These are phyloP conservation scores for Nomada ferruginata DNA, from an alignment of 2,888 invertebrate species.

Conservation along the genomic window DNA sequence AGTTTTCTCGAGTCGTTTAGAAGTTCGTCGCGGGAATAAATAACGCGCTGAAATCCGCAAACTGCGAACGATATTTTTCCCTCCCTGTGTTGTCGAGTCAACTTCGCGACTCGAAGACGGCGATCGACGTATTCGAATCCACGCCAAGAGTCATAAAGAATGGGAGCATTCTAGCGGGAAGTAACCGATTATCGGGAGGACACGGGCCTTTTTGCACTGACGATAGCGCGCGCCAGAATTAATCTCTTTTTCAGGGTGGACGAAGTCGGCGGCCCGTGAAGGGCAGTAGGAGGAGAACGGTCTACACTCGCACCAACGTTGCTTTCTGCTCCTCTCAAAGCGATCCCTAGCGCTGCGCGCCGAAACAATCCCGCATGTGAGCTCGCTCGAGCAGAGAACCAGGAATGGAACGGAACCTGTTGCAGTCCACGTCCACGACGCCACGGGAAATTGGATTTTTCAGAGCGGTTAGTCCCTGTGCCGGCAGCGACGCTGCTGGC, in stretches of 20 bases:
- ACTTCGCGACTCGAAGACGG: not conserved
- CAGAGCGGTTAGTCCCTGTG: slow-evolving; percentile 37
- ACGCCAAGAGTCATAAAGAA: slow-evolving; percentile 19
- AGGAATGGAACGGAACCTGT: slow-evolving; percentile 70
- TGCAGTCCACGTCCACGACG: slow-evolving; percentile 64
- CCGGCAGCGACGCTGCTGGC: slow-evolving; percentile 3
- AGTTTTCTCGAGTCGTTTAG: too few relatives aligned
- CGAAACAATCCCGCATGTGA: slow-evolving; percentile 67
- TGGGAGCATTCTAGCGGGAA: slow-evolving; percentile 54
- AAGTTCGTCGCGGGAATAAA: too few relatives aligned
- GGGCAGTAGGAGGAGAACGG: not conserved
- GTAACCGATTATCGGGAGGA: slow-evolving; percentile 64
- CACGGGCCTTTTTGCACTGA: slow-evolving; percentile 17
- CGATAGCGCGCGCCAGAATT: slow-evolving; percentile 35
- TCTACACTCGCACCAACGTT: slow-evolving; percentile 27
- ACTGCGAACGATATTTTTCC: too few relatives aligned
- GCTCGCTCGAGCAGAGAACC: slow-evolving; percentile 64
- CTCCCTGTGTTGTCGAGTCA: too few relatives aligned
- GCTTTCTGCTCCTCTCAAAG: slow-evolving; percentile 64
- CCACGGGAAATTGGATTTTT: slow-evolving; percentile 63
- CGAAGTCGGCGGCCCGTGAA: slow-evolving; percentile 36
- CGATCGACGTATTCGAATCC: not conserved
- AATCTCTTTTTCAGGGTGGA: slow-evolving; percentile 52
- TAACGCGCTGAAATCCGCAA: too few relatives aligned
- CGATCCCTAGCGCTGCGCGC: slow-evolving; percentile 63